Base-by-base conservation (phyloP, 2,113 vertebrate species). In the Camarhynchus parvulus region DNA sequence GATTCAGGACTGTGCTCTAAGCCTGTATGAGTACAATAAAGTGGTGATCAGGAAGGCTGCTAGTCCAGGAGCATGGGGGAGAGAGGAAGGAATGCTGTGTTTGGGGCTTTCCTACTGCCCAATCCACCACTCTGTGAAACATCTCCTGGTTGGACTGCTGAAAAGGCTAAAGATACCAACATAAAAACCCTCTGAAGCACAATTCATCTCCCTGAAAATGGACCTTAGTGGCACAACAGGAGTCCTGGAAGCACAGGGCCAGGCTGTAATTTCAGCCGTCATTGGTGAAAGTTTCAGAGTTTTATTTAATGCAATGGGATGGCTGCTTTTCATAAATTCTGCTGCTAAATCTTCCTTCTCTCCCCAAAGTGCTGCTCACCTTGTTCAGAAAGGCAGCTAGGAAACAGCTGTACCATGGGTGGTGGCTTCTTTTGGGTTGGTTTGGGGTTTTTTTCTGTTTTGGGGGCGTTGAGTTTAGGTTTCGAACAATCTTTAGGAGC, bases 61-160 rank as follows among this genome's bases (percentile, higher is more conserved):
- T 41, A 80, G 53, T 50, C n/a, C 21, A 73, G 74, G 9, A 87
- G 27, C 1, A 1, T 0, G 7, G 46, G 1, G 9, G 0, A 2
- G 17, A 41, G 7, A 41, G 7, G 13, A 22, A 39, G 15, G 10
- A 49, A n/a, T 56, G 42, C 35, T 46, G 47, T 33, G 7, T 66
- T 66, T 67, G 7, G 10, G 47, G 22, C 27, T 81, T 22, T 74
- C 33, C 58, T 52, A 47, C 53, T 52, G 17, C 27, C 37, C 4
- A 1, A 41, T 39, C 20, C 10, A 25, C 55, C 1, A 3, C 31
- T 47, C 37, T 18, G 11, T 35, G 35, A 85, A 76, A 53, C 30
- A 50, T 11, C 27, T 91, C 53, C 35, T 41, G 35, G 31, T 15
- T 77, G 12, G 19, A 76, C 15, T 73, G 30, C 44, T 73, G 35